Conservation (phyloP, 2,113 vertebrate species). For the Pseudopipra pipra region DNA sequence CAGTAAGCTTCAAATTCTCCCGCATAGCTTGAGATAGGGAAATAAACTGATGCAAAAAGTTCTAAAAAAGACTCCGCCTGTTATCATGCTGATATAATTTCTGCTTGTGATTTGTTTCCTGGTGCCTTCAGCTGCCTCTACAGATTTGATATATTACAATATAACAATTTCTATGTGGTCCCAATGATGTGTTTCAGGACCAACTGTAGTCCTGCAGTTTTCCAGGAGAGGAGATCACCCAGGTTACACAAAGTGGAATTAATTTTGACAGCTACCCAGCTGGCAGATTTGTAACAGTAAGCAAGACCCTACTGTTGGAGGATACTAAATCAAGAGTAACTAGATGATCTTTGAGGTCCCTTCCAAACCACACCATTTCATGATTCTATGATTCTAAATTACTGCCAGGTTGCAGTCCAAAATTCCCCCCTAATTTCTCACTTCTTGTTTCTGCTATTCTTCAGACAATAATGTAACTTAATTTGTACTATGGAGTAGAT, state of each 20-base stretch:
- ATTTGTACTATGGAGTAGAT: background rate
- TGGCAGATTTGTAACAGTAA: background rate
- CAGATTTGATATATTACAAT: background rate
- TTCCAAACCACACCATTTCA: background rate
- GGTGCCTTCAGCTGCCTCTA: background rate
- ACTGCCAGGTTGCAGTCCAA: background rate
- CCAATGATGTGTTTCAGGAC: background rate
- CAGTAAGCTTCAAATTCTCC: constrained; percentile 40
- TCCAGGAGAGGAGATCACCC: background rate
- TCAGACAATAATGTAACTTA: background rate
- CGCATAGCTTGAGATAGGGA: constrained; percentile 4
- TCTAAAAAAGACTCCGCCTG: background rate
- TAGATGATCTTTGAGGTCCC: background rate
- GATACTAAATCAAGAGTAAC: background rate
- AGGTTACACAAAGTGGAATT: background rate
- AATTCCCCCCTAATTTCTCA: background rate
- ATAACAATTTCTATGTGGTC: background rate
- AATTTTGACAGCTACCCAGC: background rate
- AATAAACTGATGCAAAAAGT: background rate
- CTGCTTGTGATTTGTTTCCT: background rate
- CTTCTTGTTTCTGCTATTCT: background rate
- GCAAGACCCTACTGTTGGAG: background rate
- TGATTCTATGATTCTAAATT: background rate
- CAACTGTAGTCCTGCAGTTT: background rate
- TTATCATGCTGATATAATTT: background rate